Evolutionary conservation across 2,113 vertebrate genomes (phyloP), one percentile per base, ranked within the genome.

Genomic region (Mirza zaza): DNA sequence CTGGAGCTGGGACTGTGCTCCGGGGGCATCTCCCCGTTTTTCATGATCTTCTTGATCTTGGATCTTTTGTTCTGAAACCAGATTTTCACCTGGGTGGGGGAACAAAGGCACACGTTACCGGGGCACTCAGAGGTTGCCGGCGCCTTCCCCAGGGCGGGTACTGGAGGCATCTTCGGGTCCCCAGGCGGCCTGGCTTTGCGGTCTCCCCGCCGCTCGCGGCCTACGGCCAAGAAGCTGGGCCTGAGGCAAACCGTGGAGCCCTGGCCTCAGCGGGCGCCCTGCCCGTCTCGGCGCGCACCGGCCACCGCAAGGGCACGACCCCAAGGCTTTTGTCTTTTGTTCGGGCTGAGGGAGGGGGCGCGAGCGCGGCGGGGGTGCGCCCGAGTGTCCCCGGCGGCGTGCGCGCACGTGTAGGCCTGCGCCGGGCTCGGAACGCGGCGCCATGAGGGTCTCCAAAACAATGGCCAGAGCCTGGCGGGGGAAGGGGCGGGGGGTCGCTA

Each of bases 11-110:
- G 99, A 91, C 99, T 99, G 99, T 99, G 99, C 96, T 99, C 99
- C 17, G 99, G 99, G 1, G 99, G 99, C 98, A 99, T 99, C 98
- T 99, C 99, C 73, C 99, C 99, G 95, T 99, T 99, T 98, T 99
- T 99, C 99, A 99, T 99, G 84, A 99, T 99, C 98, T 99, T 99
- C 99, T 99, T 99, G 98, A 99, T 99, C 98, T 99, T 99, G 93
- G 99, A 99, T 97, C 99, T 99, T 98, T 99, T 99, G 98, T 99
- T 99, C 98, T 99, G 99, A 98, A 99, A 99, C 99, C 99, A 99
- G 59, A 99, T 99, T 99, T 99, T 99, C 88, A 99, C 99, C 99
- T 99, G 97, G 93, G 96, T 95, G 50, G 32, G 88, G 88, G 90
- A 95, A 73, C 34, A 96, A 91, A 95, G 73, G 92, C 34, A 61